A percentile compares a stretch with the other conserved stretches of the same genome.
phyloP scores from a whole-genome alignment of 2,113 vertebrate genomes.

The Daboia siamensis region DNA sequence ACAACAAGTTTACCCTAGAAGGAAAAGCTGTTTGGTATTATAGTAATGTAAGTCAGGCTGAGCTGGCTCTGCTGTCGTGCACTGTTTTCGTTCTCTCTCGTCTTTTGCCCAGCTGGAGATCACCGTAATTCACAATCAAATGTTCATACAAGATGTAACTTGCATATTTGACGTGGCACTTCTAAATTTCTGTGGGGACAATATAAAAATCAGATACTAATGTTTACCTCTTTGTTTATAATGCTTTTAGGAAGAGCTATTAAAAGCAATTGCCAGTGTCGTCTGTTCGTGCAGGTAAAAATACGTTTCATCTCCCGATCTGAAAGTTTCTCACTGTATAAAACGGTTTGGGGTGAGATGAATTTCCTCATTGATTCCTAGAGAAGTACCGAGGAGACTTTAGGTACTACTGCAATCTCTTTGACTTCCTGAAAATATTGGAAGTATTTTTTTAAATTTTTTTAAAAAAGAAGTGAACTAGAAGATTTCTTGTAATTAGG shows the following conservation, averaged over 20 bases:
- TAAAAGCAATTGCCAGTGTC: slow-evolving; percentile 90
- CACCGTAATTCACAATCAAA: not conserved
- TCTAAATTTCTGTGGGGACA: not conserved
- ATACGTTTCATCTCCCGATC: not conserved
- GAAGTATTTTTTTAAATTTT: not conserved
- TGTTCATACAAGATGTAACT: not conserved
- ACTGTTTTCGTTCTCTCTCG: not conserved
- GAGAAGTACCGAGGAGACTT: not conserved
- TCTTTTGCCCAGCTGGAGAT: not conserved
- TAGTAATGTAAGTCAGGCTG: not conserved
- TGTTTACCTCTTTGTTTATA: slow-evolving; percentile 10
- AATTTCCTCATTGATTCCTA: not conserved
- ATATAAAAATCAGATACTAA: not conserved
- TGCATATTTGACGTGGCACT: not conserved
- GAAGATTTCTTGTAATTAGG: not conserved
- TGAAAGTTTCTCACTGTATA: not conserved
- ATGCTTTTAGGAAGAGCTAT: slow-evolving; percentile 84
- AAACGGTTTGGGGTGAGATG: not conserved
- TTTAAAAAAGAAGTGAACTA: not conserved
- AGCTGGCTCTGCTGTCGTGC: not conserved
- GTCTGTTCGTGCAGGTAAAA: slow-evolving; percentile 85
- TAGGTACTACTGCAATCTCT: not conserved
- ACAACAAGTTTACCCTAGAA: not conserved
- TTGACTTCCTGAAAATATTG: not conserved
- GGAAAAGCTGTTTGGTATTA: not conserved